phyloP scores from a whole-genome alignment of 2,113 vertebrate genomes.

The Rhinolophus sinicus region DNA sequence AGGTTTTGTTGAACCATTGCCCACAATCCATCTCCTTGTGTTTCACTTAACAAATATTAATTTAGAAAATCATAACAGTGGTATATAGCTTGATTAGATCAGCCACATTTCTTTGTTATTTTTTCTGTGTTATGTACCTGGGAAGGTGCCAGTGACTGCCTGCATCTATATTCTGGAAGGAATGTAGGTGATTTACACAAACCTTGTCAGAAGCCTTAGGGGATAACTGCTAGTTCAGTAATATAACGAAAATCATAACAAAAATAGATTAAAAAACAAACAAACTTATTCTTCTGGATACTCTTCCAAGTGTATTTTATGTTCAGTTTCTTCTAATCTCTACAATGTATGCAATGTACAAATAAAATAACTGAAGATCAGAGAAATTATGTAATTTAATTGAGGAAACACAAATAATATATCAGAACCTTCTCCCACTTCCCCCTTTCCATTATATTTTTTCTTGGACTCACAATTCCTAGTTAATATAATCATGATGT shows the following conservation, averaged over 20 bases:
- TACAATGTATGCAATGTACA: not conserved
- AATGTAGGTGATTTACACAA: not conserved
- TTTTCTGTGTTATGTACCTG: not conserved
- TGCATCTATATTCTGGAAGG: not conserved
- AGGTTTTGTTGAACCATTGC: not conserved
- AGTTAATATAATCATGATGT: too few relatives aligned
- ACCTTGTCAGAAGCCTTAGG: not conserved
- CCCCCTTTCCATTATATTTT: too few relatives aligned
- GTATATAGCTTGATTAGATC: not conserved
- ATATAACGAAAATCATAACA: not conserved
- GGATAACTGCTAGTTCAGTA: not conserved
- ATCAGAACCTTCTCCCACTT: too few relatives aligned
- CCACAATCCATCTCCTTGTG: too few relatives aligned
- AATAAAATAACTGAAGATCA: not conserved
- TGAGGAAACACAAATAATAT: not conserved
- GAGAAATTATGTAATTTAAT: not conserved
- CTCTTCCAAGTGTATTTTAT: not conserved
- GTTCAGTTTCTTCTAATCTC: not conserved
- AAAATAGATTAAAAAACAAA: not conserved
- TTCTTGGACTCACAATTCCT: too few relatives aligned
- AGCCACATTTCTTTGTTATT: not conserved
- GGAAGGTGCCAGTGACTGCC: not conserved
- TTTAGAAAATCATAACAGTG: not conserved
- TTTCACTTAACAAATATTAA: not conserved
- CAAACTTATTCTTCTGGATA: not conserved